Conservation (phyloP, 1,140 invertebrate genomes). For the Heliothis virescens region DNA sequence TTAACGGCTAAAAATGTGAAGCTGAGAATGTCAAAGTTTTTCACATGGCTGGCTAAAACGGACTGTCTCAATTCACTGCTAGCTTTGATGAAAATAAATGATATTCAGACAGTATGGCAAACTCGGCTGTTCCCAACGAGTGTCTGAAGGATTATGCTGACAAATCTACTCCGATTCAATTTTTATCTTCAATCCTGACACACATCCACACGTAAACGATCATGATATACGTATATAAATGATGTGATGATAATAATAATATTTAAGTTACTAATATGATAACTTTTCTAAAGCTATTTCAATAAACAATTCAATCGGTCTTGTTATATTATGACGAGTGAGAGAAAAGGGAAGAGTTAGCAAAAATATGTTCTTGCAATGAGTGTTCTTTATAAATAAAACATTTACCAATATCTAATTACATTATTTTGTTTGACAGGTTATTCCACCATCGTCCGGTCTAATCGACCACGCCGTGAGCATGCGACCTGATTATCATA, state of each 20-base stretch:
- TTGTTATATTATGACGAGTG: too few species aligned
- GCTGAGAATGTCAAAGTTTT: conserved; percentile 40
- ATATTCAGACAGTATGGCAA: conserved; percentile 41
- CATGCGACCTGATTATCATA: conserved; percentile 97
- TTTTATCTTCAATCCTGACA: conserved; percentile 45
- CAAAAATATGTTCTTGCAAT: too few species aligned
- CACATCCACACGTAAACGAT: conserved; percentile 8
- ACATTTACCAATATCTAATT: neutral
- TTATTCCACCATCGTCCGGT: conserved; percentile 93
- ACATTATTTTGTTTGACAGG: conserved; percentile 74
- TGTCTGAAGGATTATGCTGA: conserved; percentile 56
- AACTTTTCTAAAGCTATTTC: too few species aligned
- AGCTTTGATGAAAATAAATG: conserved; percentile 60
- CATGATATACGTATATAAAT: neutral
- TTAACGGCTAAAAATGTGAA: neutral
- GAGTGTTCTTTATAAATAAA: too few species aligned
- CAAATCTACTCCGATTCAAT: conserved; percentile 61
- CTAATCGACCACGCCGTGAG: conserved; percentile 95
- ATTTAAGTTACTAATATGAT: too few species aligned
- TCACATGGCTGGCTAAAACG: conserved; percentile 47
- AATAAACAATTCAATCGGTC: too few species aligned
- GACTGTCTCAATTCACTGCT: conserved; percentile 48
- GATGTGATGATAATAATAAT: neutral
- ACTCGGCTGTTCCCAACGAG: conserved; percentile 50
- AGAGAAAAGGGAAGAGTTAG: too few species aligned